Evolutionary conservation across 2,888 invertebrate species (phyloP).

Genomic region (Sylvicola fuscatus): DNA sequence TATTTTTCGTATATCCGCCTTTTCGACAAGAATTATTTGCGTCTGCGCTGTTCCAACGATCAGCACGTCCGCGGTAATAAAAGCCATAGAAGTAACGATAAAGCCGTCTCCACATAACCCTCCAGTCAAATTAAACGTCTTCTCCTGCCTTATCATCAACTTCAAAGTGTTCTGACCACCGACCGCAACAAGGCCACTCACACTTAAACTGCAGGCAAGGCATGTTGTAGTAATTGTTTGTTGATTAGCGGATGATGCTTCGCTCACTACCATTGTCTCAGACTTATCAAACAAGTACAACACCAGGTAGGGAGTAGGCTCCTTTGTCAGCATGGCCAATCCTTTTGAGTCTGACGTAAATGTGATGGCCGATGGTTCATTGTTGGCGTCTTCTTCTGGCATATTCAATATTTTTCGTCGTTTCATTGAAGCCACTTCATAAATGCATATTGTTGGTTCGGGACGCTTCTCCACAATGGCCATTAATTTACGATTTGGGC

Average conservation of each 20-base stretch:
- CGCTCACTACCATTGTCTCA: conserved; percentile 27
- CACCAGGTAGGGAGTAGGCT: conserved; percentile 42
- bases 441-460: conserved; percentile 23
- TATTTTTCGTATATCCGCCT: conserved; percentile 55
- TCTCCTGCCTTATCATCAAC: conserved; percentile 45
- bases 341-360: conserved; percentile 71
- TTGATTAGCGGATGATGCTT: conserved; percentile 14
- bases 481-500: conserved; percentile 18
- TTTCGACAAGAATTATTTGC: conserved; percentile 58
- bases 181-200: conserved; percentile 41
- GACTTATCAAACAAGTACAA: conserved; percentile 59
- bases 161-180: conserved; percentile 32
- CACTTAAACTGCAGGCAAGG: conserved; percentile 35
- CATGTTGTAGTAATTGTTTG: conserved; percentile 15
- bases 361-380: conserved; percentile 46
- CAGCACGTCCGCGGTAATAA: conserved; percentile 68
- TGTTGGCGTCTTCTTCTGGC: conserved; percentile 36
- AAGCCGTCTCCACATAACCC: conserved; percentile 51
- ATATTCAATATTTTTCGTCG: conserved; percentile 43
- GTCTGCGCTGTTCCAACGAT: conserved; percentile 62
- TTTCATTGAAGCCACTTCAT: conserved; percentile 47
- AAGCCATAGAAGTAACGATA: conserved; percentile 53
- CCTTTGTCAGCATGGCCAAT: conserved; percentile 57
- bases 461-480: conserved; percentile 16
- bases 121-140: conserved; percentile 36